Evolutionary conservation across 2,888 invertebrate species (phyloP), one percentile per base, ranked within the genome.

Genomic region (Melieria omissa): DNA sequence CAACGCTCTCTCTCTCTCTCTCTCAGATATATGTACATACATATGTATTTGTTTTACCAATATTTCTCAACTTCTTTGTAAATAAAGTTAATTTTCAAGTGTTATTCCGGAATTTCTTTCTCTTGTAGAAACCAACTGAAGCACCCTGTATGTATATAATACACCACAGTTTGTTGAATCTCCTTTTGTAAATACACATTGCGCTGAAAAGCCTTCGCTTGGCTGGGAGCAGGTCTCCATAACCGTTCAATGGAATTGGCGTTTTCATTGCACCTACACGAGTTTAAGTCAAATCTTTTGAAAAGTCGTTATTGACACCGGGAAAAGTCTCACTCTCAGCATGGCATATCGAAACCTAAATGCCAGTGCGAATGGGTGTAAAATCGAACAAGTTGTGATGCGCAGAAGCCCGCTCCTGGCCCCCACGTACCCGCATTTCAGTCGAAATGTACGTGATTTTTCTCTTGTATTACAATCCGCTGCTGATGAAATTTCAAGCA

Each of bases 51-150:
- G 41, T 63, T n/a, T 65, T 66, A 66, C 58, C 57, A 46, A 47
- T 65, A 67, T 63, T 70, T 71, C 47, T 70, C n/a, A 29, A 14
- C 42, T 64, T 49, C 45, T 78, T 73, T 85, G 83, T 85, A 85
- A 73, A 84, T 83, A 86, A 76, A 76, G 80, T 81, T 84, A 84
- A 84, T 80, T 82, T 82, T 85, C 81, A 76, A 80, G 74, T 80
- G 79, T 85, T 85, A 84, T 85, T 85, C 86, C 86, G 85, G 85
- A 86, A 85, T 86, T 86, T 79, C 73, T 81, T 76, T 80, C 77
- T 79, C 75, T 80, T 69, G 70, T 75, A 75, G 71, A 76, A 65
- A 44, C 49, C 10, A 16, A 12, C 47, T 47, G 12, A 9, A 58
- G 47, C 52, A 69, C 44, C 61, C 12, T 65, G 3, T 71, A 12